A percentile compares a stretch with the other conserved stretches of the same genome.
Conservation (phyloP, 2,797 vertebrate species). For the Lagocephalus sceleratus region DNA sequence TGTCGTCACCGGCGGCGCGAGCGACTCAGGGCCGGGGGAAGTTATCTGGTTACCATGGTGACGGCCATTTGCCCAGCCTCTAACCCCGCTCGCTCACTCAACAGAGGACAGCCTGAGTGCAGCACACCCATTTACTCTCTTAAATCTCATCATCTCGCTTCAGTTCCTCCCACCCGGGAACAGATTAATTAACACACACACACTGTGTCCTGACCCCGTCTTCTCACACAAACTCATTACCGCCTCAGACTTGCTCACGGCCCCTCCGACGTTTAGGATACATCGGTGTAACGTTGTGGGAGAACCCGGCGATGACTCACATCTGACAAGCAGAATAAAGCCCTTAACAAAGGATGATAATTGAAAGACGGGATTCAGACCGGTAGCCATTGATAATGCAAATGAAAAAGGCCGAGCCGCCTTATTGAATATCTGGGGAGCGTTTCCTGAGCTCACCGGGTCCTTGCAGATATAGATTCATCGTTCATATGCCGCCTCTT, state of each 20-base stretch:
- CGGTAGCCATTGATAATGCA: conserved; percentile 72
- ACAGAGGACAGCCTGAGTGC: conserved; percentile 76
- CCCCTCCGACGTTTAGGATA: conserved; percentile 73
- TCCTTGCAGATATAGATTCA: conserved; percentile 41
- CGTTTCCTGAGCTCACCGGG: conserved; percentile 36
- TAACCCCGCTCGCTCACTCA: conserved; percentile 74
- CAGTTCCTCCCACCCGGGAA: conserved; percentile 81
- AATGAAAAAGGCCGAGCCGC: conserved; percentile 59
- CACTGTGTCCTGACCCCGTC: conserved; percentile 79
- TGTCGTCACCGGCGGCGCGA: conserved; percentile 75
- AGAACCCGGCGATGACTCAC: conserved; percentile 74
- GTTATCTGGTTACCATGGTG: conserved; percentile 76
- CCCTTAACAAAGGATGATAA: conserved; percentile 76
- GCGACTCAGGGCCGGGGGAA: conserved; percentile 64
- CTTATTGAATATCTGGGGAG: conserved; percentile 59
- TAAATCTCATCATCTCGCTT: conserved; percentile 82
- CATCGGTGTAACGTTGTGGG: conserved; percentile 70
- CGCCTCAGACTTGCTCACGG: conserved; percentile 74
- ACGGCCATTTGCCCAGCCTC: conserved; percentile 76
- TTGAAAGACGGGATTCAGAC: conserved; percentile 75
- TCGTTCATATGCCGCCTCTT: conserved; percentile 35
- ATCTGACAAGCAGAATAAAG: conserved; percentile 75
- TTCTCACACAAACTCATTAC: conserved; percentile 81
- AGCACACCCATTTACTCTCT: conserved; percentile 79
- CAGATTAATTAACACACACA: conserved; percentile 82